These are phyloP conservation scores for Liolophura sinensis DNA, from an alignment of 1,140 invertebrate species.

Conservation along the genomic window DNA sequence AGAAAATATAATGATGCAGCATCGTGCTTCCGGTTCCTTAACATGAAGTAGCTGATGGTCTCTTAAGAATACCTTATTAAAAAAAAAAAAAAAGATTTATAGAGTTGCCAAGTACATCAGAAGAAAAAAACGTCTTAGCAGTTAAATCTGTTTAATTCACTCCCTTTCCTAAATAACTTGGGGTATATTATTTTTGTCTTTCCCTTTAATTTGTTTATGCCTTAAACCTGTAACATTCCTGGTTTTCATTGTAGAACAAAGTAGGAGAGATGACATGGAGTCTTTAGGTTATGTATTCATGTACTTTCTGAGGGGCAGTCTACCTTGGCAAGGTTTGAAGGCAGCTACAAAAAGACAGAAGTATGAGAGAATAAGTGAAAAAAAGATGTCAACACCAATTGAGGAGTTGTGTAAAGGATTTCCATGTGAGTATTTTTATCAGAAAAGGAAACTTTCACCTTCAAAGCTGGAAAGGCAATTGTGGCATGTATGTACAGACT, in stretches of 20 bases:
- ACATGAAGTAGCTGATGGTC: too few relatives aligned
- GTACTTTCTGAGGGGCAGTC: slow-evolving; percentile 64
- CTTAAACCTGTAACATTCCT: not conserved
- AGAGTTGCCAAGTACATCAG: too few relatives aligned
- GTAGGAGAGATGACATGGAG: slow-evolving; percentile 65
- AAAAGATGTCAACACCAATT: slow-evolving; percentile 97
- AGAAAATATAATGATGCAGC: too few relatives aligned
- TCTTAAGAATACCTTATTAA: too few relatives aligned
- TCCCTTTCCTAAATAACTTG: too few relatives aligned
- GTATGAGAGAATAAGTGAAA: slow-evolving; percentile 96
- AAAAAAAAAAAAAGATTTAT: too few relatives aligned
- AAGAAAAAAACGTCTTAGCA: too few relatives aligned
- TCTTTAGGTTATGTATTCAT: slow-evolving; percentile 69
- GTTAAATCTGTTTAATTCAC: too few relatives aligned
- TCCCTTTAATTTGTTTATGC: too few relatives aligned
- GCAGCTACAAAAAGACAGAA: slow-evolving; percentile 73
- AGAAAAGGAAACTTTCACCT: not conserved
- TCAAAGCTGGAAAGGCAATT: not conserved
- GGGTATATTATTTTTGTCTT: too few relatives aligned
- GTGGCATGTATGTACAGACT: too few relatives aligned
- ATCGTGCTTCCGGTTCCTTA: too few relatives aligned
- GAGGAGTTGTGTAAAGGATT: slow-evolving; percentile 92
- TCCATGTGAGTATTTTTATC: slow-evolving; percentile 62
- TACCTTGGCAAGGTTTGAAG: slow-evolving; percentile 65
- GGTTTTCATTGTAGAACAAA: slow-evolving; percentile 59